Percentiles rank a stretch among this genome's conserved stretches.
Conservation (phyloP, 2,888 invertebrate species). For the Carabus problematicus region DNA sequence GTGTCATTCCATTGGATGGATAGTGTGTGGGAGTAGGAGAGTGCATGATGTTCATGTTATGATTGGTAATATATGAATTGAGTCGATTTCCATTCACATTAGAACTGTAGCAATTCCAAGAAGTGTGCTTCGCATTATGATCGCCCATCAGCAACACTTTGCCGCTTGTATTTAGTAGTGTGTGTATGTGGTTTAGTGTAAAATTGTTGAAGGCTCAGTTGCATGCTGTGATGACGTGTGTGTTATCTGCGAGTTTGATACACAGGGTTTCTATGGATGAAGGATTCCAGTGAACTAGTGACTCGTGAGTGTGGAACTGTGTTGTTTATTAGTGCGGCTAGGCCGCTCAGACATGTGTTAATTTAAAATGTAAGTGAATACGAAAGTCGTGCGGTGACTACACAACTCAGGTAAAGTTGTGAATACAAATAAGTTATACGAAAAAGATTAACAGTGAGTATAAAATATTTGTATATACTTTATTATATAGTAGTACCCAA, state of each 20-base stretch:
- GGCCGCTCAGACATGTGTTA: too few relatives aligned
- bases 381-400: too few relatives aligned
- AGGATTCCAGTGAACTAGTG: background rate
- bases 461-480: too few relatives aligned
- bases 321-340: background rate
- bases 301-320: background rate
- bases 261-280: conserved; percentile 32
- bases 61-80: conserved; percentile 20
- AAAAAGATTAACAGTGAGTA: too few relatives aligned
- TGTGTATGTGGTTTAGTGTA: conserved; percentile 30
- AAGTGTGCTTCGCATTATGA: conserved; percentile 43
- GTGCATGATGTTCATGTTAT: too few relatives aligned
- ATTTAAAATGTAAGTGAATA: too few relatives aligned
- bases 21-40: conserved; percentile 38
- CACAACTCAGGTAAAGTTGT: too few relatives aligned
- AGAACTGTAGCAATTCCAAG: conserved; percentile 41
- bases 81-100: conserved; percentile 44
- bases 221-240: conserved; percentile 29
- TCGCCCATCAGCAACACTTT: conserved; percentile 41
- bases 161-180: conserved; percentile 19
- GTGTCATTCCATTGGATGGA: conserved; percentile 40
- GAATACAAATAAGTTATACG: too few relatives aligned
- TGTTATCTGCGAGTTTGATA: conserved; percentile 34
- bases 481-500: too few relatives aligned
- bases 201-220: conserved; percentile 31